phyloP scores from a whole-genome alignment of 2,888 invertebrate genomes.

The Ornithoptera priamus region DNA sequence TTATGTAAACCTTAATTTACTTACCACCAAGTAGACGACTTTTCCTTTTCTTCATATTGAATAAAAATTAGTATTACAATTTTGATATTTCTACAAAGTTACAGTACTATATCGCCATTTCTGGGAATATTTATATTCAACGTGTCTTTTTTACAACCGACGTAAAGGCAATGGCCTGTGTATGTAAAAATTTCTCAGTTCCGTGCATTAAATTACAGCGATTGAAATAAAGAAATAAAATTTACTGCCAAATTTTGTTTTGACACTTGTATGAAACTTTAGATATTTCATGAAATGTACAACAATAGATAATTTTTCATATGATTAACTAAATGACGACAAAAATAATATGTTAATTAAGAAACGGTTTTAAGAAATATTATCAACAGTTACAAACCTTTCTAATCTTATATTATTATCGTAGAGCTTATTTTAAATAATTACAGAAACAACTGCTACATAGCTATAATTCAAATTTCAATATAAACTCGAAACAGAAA shows the following conservation, averaged over 20 bases:
- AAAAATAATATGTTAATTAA: neutral
- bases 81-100: neutral
- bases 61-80: neutral
- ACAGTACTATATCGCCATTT: neutral
- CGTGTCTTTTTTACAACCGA: neutral
- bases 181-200: slow-evolving; percentile 25
- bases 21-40: neutral
- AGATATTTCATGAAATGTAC: neutral
- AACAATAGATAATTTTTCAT: neutral
- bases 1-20: neutral
- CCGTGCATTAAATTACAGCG: slow-evolving; percentile 15
- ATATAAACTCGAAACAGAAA: too few species aligned
- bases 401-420: too few species aligned
- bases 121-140: neutral
- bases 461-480: too few species aligned
- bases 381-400: too few species aligned
- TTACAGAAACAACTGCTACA: too few species aligned
- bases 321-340: too few species aligned
- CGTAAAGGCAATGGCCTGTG: neutral
- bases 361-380: too few species aligned
- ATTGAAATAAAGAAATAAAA: neutral
- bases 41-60: neutral
- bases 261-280: neutral
- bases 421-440: too few species aligned
- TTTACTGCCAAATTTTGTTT: neutral